phyloP scores from a whole-genome alignment of 2,797 vertebrate genomes.

The Malurus splendens region DNA sequence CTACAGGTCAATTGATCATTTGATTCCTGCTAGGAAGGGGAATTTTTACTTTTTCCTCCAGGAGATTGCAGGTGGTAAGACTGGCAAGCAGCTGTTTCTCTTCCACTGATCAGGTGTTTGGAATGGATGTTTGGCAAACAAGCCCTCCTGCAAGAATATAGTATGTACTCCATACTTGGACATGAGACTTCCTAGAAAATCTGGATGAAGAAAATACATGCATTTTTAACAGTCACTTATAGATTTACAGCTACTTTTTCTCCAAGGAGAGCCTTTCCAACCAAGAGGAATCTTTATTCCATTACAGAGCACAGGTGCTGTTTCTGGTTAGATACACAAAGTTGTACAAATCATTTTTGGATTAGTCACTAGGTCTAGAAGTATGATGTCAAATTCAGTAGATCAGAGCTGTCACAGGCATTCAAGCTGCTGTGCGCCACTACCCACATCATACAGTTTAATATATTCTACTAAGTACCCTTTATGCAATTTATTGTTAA shows the following conservation, averaged over 20 bases:
- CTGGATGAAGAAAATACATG: neutral
- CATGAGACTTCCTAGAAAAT: neutral
- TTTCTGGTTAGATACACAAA: neutral
- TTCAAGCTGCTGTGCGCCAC: neutral
- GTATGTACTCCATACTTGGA: neutral
- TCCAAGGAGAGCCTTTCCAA: neutral
- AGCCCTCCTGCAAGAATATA: neutral
- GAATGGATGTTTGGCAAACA: neutral
- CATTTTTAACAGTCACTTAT: neutral
- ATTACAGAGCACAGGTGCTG: neutral
- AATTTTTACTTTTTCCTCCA: neutral
- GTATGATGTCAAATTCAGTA: neutral
- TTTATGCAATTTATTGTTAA: neutral
- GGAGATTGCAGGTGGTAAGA: neutral
- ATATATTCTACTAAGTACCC: neutral
- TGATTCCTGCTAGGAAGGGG: neutral
- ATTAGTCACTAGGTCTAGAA: neutral
- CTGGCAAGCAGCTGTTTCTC: neutral
- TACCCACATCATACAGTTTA: neutral
- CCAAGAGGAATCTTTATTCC: neutral
- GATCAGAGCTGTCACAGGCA: neutral
- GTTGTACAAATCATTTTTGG: neutral
- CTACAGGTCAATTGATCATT: fast-evolving
- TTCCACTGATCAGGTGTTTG: neutral
- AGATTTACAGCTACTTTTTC: neutral